Evolutionary conservation across 2,797 vertebrate genomes (phyloP), one percentile per base, ranked within the genome.

Genomic region (Centropyge bicolor): DNA sequence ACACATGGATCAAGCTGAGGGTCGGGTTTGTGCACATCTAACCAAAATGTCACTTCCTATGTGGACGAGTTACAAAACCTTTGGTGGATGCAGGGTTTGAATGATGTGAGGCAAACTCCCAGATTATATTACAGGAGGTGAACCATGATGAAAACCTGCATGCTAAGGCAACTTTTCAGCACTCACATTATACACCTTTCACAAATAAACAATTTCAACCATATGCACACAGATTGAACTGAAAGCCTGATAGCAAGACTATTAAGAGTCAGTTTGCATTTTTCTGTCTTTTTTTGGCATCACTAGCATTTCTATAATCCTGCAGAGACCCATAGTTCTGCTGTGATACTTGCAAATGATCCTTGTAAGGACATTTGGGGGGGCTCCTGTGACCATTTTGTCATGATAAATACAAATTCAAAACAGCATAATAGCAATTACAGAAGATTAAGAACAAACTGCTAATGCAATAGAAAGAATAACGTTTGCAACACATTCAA

Each of bases 311-410:
- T 24, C 13, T 51, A 12, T 19, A 22, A n/a, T 68, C 60, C 75
- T 72, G 8, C 72, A 80, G 72, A 66, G 68, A 86, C 65, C 69
- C 72, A 64, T 59, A 72, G 66, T 71, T 82, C 70, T 67, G 59
- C 73, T 66, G 64, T 49, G 61, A 43, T 48, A 72, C 45, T 10
- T 73, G 71, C 74, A 76, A 70, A 78, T 75, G 41, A 74, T 46
- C 68, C 54, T 1, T 43, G 22, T 48, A 52, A 41, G 45, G 55
- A 60, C 8, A 35, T 1, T 35, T 24, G n/a, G 38, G 17, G n/a
- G 31, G 62, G n/a, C 49, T 24, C 10, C 20, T 54, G 49, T n/a
- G 27, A 14, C 52, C 38, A 43, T 74, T 74, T 54, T 36, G 16
- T 41, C 6, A 19, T 3, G 3, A 4, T 38, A n/a, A 16, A 38